Evolutionary conservation across 2,113 vertebrate species (phyloP), one percentile per base, ranked within the genome.

Genomic region (Cichladusa arquata): DNA sequence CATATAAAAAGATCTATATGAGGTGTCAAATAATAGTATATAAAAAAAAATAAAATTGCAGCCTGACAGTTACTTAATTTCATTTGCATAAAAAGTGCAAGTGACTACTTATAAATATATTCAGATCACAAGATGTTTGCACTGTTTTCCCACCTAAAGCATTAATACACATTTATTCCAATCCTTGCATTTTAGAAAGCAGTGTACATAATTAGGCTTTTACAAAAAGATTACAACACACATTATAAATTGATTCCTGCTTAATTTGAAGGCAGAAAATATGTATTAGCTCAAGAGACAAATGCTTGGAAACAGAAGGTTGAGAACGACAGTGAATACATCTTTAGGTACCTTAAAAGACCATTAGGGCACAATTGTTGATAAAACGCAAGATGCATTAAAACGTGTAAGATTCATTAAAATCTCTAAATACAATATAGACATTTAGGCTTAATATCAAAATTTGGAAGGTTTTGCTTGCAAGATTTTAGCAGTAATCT

Each of bases 11-110:
- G 20, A 53, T 45, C 47, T 77, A 13, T 31, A 61, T 9, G 28
- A 83, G 36, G 45, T 69, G 47, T 91, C 48, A 92, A 92, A 90
- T 57, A 96, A 72, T 4, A 74, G 12, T 3, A 56, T 3, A 56
- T n/a, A 36, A 94, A 91, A 76, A n/a, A 53, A 11, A 0, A 5
- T 19, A 69, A 92, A 90, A 60, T 57, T 13, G 64, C 79, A 96
- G 66, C 34, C 51, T 64, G 66, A 81, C 34, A 89, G 29, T 34
- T 83, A 26, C 36, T 74, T 57, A 53, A 66, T 92, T 95, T 92
- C 64, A 96, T 88, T 96, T 92, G 61, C 85, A 96, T 89, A 93
- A 91, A 96, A 97, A 92, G 66, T 90, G 66, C 33, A 83, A 67
- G 66, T 14, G 26, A 48, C 51, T 87, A 85, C 80, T 95, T 90